These are phyloP conservation scores for Plumapathes pennacea DNA, from an alignment of 92 coral and sea anemone species.

Conservation along the genomic window DNA sequence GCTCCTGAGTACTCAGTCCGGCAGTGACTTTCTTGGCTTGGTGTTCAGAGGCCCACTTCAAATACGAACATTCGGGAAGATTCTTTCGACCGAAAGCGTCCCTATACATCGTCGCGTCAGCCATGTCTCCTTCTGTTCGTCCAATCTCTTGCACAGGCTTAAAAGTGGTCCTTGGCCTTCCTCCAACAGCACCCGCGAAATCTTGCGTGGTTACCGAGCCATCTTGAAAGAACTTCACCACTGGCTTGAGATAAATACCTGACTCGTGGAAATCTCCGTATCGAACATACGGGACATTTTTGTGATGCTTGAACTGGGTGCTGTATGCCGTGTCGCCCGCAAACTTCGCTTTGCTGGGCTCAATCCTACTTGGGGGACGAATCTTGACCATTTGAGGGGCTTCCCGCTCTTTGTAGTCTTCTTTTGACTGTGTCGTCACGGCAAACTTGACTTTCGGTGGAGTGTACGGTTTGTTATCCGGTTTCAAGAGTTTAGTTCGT, in stretches of 20 bases:
- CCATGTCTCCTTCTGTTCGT: constrained; percentile 41
- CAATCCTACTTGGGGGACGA: constrained; percentile 80
- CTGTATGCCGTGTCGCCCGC: constrained; percentile 84
- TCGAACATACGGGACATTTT: constrained; percentile 63
- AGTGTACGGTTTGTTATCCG: constrained; percentile 53
- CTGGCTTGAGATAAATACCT: constrained; percentile 74
- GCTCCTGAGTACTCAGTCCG: too few species aligned
- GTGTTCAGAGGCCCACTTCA: constrained; percentile 67
- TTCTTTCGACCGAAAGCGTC: constrained; percentile 66
- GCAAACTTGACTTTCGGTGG: constrained; percentile 76
- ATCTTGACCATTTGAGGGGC: constrained; percentile 55
- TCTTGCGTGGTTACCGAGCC: constrained; percentile 91
- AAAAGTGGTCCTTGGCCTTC: constrained; percentile 75
- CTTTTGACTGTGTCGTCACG: constrained; percentile 79
- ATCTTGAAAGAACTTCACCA: constrained; percentile 76
- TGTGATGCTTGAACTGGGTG: constrained; percentile 76
- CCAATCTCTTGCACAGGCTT: constrained; percentile 67
- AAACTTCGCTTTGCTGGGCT: constrained; percentile 69
- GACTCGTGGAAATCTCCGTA: constrained; percentile 95
- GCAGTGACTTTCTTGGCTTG: constrained; percentile 43
- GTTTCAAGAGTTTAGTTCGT: constrained; percentile 62
- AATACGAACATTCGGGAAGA: constrained; percentile 68
- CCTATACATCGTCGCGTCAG: constrained; percentile 61
- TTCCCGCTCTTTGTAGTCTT: constrained; percentile 76
- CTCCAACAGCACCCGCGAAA: constrained; percentile 78